Percentiles rank a stretch among this genome's conserved stretches.
Evolutionary conservation across 2,797 vertebrate genomes (phyloP).

Genomic region (Calcarius lapponicus): DNA sequence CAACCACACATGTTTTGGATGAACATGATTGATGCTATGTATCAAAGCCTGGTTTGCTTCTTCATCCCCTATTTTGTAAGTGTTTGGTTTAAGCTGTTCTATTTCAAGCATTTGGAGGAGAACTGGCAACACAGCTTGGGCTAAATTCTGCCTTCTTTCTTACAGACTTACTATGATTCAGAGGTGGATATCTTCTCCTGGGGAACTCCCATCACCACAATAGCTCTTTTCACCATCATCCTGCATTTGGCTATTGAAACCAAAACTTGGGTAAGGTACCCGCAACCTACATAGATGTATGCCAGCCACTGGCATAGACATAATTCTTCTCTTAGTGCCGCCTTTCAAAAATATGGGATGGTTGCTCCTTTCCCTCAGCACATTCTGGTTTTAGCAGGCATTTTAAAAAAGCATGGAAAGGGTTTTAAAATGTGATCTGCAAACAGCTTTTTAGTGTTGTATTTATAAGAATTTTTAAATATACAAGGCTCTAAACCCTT

Average conservation of each 20-base stretch:
- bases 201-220: constrained; percentile 92
- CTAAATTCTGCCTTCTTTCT: constrained; percentile 34
- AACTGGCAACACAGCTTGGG: not conserved
- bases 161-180: constrained; percentile 91
- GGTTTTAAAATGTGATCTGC: not conserved
- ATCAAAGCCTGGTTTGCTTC: constrained; percentile 97
- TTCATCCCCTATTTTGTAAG: constrained; percentile 98
- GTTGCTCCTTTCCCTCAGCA: not conserved
- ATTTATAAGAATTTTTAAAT: not conserved
- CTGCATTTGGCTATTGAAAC: constrained; percentile 96
- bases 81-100: constrained; percentile 8
- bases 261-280: constrained; percentile 92
- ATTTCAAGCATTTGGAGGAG: not conserved
- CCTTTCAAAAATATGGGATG: not conserved
- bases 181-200: constrained; percentile 93
- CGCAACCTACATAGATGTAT: not conserved
- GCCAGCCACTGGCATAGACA: not conserved
- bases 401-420: not conserved
- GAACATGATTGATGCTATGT: constrained; percentile 97
- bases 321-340: not conserved
- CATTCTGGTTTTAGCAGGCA: not conserved
- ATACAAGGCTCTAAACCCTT: not conserved
- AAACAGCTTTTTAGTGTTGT: not conserved
- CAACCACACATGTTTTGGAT: constrained; percentile 97
- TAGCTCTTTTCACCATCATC: constrained; percentile 92